A percentile compares a stretch with the other conserved stretches of the same genome.
These are phyloP conservation scores for Meliscaeva auricollis DNA, from an alignment of 2,888 invertebrate genomes.

Conservation along the genomic window DNA sequence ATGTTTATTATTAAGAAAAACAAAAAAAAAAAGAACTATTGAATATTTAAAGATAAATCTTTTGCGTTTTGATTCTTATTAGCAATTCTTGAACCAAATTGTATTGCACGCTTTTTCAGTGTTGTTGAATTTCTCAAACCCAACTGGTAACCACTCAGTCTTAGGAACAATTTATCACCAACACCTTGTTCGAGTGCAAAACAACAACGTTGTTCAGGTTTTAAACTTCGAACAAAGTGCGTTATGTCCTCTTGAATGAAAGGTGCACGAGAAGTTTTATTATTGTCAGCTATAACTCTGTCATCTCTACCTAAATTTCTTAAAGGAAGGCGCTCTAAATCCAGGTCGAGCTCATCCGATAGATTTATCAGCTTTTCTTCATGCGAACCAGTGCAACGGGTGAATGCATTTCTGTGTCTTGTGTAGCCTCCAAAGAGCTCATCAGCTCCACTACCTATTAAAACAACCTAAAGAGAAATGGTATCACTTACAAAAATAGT, in stretches of 20 bases:
- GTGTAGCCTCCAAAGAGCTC: constrained; percentile 98
- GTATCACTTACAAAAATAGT: background rate
- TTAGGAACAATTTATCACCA: constrained; percentile 96
- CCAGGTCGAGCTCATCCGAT: constrained; percentile 88
- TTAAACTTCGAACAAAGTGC: constrained; percentile 87
- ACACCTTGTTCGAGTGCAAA: constrained; percentile 87
- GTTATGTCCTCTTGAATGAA: constrained; percentile 91
- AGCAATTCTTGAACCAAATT: constrained; percentile 98
- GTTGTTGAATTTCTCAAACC: constrained; percentile 87
- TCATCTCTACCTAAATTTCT: constrained; percentile 98
- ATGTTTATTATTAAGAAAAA: background rate
- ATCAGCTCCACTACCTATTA: constrained; percentile 98
- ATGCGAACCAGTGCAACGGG: constrained; percentile 85
- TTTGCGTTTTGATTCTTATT: constrained; percentile 94
- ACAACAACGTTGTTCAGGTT: constrained; percentile 87
- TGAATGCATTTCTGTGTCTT: constrained; percentile 91
- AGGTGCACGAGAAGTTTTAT: constrained; percentile 92
- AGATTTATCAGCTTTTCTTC: constrained; percentile 85
- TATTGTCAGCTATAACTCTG: constrained; percentile 95
- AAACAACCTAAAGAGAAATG: constrained; percentile 86
- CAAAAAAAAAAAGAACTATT: constrained; percentile 11
- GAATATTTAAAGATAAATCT: constrained; percentile 86
- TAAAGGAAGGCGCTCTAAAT: constrained; percentile 93
- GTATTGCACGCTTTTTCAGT: constrained; percentile 96
- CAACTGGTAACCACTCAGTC: constrained; percentile 89